Evolutionary conservation across 2,888 invertebrate species (phyloP).

Genomic region (Invenusta paracnida): DNA sequence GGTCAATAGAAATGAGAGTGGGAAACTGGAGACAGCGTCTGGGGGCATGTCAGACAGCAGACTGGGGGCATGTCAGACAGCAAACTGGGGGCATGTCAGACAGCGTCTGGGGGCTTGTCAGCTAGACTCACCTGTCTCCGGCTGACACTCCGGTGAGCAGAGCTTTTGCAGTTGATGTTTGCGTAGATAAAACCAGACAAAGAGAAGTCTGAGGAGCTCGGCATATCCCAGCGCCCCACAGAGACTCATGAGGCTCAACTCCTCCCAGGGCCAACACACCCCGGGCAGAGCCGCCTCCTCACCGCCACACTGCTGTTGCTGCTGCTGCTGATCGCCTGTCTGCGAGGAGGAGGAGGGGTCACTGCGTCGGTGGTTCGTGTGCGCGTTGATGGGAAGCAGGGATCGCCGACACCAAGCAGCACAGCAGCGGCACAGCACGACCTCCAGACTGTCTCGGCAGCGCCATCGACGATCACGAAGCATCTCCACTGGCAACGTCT

Average conservation of each 20-base stretch:
- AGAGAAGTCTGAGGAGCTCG: not conserved
- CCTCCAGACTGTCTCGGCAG: constrained; percentile 27
- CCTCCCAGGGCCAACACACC: not conserved
- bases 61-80: too few relatives aligned
- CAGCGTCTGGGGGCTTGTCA: not conserved
- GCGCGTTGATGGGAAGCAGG: constrained; percentile 14
- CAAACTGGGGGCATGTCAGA: too few relatives aligned
- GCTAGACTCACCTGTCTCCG: not conserved
- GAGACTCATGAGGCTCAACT: not conserved
- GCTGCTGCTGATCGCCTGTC: not conserved
- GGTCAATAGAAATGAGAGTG: not conserved
- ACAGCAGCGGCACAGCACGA: constrained; percentile 20
- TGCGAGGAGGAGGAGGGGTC: not conserved
- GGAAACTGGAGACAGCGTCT: too few relatives aligned
- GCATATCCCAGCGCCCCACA: not conserved
- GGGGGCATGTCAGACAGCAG: too few relatives aligned
- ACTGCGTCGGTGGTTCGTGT: not conserved
- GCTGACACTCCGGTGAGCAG: not conserved
- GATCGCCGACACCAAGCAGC: constrained; percentile 25
- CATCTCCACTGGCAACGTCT: constrained; percentile 22
- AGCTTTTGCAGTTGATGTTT: not conserved
- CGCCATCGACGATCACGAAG: constrained; percentile 14
- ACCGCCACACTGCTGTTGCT: not conserved
- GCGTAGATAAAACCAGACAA: not conserved
- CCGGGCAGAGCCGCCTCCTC: not conserved